phyloP scores from a whole-genome alignment of 1,140 invertebrate genomes.

The Mizuhopecten yessoensis region DNA sequence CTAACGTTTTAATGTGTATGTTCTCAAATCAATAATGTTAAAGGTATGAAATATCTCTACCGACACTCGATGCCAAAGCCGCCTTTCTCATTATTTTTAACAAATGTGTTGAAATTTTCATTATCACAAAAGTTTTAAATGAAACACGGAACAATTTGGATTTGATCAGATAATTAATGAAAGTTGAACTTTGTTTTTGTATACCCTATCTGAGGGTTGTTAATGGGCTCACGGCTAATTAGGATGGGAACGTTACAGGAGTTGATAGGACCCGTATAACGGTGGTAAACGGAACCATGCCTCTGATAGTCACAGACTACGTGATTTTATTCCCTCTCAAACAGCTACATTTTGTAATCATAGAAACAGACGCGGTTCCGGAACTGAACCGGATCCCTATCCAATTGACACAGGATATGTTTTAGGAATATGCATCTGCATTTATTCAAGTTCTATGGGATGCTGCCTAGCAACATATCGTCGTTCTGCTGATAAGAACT shows the following conservation, averaged over 20 bases:
- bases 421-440: neutral
- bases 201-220: neutral
- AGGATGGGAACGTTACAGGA: neutral
- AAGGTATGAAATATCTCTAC: neutral
- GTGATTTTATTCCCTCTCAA: neutral
- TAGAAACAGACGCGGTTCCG: neutral
- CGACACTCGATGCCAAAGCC: neutral
- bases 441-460: neutral
- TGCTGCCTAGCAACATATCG: neutral
- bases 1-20: neutral
- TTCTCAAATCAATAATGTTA: slow-evolving; percentile 11
- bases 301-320: neutral
- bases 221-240: neutral
- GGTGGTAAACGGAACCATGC: neutral
- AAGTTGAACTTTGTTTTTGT: neutral
- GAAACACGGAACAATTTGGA: neutral
- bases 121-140: slow-evolving; percentile 18
- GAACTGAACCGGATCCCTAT: neutral
- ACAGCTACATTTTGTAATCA: neutral
- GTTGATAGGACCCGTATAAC: neutral
- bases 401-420: neutral
- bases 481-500: neutral
- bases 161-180: slow-evolving; percentile 16
- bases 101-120: slow-evolving; percentile 12
- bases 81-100: neutral